Percentiles rank a stretch among this genome's conserved stretches.
These are phyloP conservation scores for Hydractinia symbiolongicarpus DNA, from an alignment of 30 jellyfish, hydroid and myxozoan species.

Conservation along the genomic window DNA sequence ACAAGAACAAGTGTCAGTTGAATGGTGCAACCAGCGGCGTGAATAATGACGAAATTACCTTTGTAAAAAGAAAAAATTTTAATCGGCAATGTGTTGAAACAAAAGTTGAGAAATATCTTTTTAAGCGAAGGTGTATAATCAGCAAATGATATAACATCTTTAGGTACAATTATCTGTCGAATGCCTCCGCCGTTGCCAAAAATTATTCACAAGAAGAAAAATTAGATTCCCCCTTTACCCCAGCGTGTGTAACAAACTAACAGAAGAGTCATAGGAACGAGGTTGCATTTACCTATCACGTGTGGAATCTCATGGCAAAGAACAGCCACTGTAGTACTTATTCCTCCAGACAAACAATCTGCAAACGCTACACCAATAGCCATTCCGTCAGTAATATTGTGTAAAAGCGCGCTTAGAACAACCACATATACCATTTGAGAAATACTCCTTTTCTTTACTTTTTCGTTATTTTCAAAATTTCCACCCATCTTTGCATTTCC, in stretches of 20 bases:
- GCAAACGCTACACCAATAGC: slow-evolving; percentile 94
- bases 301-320: slow-evolving; percentile 87
- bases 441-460: neutral
- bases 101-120: neutral
- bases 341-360: slow-evolving; percentile 76
- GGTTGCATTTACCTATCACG: slow-evolving; percentile 51
- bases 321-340: slow-evolving; percentile 75
- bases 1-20: slow-evolving; percentile 39
- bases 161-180: too few species aligned
- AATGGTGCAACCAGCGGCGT: slow-evolving; percentile 47
- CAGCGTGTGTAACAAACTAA: too few species aligned
- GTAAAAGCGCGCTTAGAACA: slow-evolving; percentile 53
- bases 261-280: too few species aligned
- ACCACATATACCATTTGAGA: slow-evolving; percentile 77
- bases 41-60: slow-evolving; percentile 74
- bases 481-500: neutral
- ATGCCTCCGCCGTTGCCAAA: too few species aligned
- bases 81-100: neutral
- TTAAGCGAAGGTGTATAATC: too few species aligned
- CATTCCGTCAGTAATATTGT: slow-evolving; percentile 73
- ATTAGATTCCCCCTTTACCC: too few species aligned
- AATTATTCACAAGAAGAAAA: too few species aligned
- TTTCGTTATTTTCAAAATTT: neutral
- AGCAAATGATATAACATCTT: too few species aligned
- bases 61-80: neutral